These are phyloP conservation scores for Peromyscus melanophrys DNA, from an alignment of 2,797 vertebrate genomes.

Conservation along the genomic window DNA sequence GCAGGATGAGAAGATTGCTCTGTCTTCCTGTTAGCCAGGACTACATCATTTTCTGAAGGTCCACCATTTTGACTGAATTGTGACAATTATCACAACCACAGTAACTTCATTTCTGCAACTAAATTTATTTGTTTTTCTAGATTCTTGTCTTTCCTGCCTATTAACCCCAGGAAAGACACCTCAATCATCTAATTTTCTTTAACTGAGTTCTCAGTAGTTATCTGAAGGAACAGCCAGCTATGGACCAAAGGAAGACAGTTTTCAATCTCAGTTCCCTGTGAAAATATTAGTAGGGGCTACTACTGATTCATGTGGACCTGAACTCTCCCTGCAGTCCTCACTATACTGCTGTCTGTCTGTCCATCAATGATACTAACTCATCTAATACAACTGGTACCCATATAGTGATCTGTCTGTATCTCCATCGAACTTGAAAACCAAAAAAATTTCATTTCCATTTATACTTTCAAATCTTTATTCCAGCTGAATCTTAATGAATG, in stretches of 20 bases:
- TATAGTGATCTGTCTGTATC: too few relatives aligned
- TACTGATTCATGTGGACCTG: neutral
- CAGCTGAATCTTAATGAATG: neutral
- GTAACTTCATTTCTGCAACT: neutral
- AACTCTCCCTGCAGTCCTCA: neutral
- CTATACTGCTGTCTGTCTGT: neutral
- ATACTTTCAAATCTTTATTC: neutral
- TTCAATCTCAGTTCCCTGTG: neutral
- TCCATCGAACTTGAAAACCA: neutral
- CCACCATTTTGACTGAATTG: neutral
- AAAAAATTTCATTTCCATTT: neutral
- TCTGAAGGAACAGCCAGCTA: neutral
- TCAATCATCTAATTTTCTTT: neutral
- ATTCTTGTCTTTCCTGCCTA: neutral
- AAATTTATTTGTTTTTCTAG: neutral
- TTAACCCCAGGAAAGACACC: neutral
- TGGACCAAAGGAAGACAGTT: too few relatives aligned
- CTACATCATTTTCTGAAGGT: neutral
- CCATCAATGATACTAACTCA: neutral
- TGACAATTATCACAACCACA: neutral
- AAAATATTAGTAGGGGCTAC: neutral
- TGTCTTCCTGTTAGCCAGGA: neutral
- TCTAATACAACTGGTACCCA: neutral
- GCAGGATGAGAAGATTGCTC: neutral
- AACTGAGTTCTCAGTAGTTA: neutral